phyloP scores from a whole-genome alignment of 2,888 invertebrate species.

The Esperia sulphurella region DNA sequence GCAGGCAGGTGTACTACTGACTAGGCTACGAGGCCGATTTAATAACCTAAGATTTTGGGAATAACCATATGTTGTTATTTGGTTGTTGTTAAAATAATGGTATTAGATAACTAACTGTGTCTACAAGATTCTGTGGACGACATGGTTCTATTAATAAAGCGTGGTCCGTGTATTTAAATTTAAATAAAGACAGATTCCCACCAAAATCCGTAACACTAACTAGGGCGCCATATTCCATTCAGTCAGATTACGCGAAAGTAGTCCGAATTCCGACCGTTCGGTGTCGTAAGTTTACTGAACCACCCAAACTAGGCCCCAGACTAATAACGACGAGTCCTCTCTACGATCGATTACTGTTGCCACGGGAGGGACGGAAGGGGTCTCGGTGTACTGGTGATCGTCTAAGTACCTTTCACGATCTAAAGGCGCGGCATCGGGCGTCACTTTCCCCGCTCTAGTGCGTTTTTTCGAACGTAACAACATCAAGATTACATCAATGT shows the following conservation, averaged over 20 bases:
- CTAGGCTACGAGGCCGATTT: no score
- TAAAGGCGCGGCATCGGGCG: conserved; percentile 52
- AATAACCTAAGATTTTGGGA: no score
- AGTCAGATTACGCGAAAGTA: conserved; percentile 75
- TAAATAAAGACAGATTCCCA: neutral
- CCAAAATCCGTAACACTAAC: conserved; percentile 28
- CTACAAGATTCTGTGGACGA: no score
- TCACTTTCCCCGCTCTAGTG: conserved; percentile 75
- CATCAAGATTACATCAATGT: conserved; percentile 72
- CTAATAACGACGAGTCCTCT: conserved; percentile 39
- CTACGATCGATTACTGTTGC: conserved; percentile 16
- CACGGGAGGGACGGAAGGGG: conserved; percentile 38
- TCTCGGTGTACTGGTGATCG: conserved; percentile 49
- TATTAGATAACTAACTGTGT: no score
- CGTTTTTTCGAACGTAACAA: conserved; percentile 73
- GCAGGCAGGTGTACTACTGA: no score
- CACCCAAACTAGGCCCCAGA: conserved; percentile 44
- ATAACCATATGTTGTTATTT: no score
- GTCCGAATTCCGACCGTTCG: conserved; percentile 70
- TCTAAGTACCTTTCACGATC: conserved; percentile 75
- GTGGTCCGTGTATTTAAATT: neutral
- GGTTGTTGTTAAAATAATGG: no score
- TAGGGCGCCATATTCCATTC: conserved; percentile 60
- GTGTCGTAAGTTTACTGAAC: conserved; percentile 66
- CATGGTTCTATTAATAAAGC: no score